Evolutionary conservation across 2,888 invertebrate genomes (phyloP).

Genomic region (Ochropleura plecta): DNA sequence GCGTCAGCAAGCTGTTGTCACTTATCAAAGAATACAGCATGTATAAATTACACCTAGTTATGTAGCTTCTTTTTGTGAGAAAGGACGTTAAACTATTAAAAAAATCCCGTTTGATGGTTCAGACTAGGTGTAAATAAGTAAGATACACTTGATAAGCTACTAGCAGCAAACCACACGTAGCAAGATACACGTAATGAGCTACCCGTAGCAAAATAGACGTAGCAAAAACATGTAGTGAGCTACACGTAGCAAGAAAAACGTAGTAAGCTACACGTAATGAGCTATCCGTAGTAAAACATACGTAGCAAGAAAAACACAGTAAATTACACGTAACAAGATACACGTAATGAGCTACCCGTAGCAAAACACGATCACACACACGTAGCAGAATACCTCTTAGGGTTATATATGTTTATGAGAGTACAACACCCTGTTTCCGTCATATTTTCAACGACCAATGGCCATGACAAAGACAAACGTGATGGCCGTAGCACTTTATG

Average conservation of each 20-base stretch:
- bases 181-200: neutral
- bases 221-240: too few species aligned
- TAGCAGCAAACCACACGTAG: neutral
- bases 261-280: neutral
- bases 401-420: neutral
- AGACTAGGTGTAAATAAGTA: too few species aligned
- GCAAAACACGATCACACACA: neutral
- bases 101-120: too few species aligned
- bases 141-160: neutral
- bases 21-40: slow-evolving; percentile 30
- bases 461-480: slow-evolving; percentile 21
- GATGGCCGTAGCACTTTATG: slow-evolving; percentile 2
- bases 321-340: neutral
- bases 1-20: slow-evolving; percentile 8
- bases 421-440: slow-evolving; percentile 19
- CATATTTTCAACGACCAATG: slow-evolving; percentile 2
- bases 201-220: neutral
- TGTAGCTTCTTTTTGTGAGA: too few species aligned
- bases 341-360: neutral
- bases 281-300: neutral
- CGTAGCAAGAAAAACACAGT: neutral
- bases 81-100: too few species aligned
- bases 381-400: neutral
- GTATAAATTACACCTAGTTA: neutral
- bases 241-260: neutral